Conservation (phyloP, 1,140 invertebrate genomes). For the Anadara kagoshimensis region DNA sequence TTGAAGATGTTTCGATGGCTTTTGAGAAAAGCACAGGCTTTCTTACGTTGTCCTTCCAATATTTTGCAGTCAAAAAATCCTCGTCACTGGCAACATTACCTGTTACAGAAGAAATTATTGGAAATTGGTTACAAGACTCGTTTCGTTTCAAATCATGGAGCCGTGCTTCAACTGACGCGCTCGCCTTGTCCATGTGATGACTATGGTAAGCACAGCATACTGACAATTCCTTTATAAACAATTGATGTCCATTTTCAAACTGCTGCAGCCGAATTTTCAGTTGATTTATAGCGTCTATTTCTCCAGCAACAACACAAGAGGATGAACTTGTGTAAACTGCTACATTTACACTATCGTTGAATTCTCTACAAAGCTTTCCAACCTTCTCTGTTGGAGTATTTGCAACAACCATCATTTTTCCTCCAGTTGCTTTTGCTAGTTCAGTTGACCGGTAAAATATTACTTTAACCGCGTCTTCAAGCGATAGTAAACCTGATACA, state of each 20-base stretch:
- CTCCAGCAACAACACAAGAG: conserved; percentile 40
- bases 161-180: conserved; percentile 21
- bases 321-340: conserved; percentile 41
- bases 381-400: conserved; percentile 28
- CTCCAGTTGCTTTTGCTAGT: conserved; percentile 24
- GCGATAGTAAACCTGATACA: conserved; percentile 30
- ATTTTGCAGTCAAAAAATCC: conserved; percentile 11
- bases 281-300: conserved; percentile 27
- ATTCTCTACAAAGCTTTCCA: conserved; percentile 26
- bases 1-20: conserved; percentile 37
- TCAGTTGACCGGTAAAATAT: conserved; percentile 41
- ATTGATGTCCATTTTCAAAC: conserved; percentile 2
- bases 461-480: conserved; percentile 43
- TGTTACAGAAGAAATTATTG: conserved; percentile 56
- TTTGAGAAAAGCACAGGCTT: conserved; percentile 47
- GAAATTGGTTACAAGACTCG: conserved; percentile 22
- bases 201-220: conserved; percentile 60
- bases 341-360: conserved; percentile 19
- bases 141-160: conserved; percentile 18
- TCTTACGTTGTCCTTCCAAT: conserved; percentile 53
- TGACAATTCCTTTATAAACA: conserved; percentile 1
- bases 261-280: conserved; percentile 15
- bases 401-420: conserved; percentile 43
- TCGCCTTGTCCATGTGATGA: conserved; percentile 49
- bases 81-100: conserved; percentile 10